Conservation (phyloP, 2,797 vertebrate species). For the Aselliscus stoliczkanus region DNA sequence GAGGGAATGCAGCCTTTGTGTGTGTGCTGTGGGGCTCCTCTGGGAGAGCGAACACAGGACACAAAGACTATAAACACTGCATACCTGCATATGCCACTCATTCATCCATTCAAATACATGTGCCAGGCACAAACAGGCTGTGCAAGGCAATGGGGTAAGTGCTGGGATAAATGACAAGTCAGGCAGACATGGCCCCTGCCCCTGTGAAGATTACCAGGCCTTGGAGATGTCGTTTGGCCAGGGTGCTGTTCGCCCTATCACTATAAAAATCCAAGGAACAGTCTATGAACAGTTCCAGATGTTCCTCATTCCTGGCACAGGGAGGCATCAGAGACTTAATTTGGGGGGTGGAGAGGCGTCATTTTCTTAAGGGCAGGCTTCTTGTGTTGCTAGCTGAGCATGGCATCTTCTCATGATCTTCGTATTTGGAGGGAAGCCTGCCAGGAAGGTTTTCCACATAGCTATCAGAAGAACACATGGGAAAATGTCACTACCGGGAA, state of each 20-base stretch:
- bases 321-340: not conserved
- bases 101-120: not conserved
- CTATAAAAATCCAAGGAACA: not conserved
- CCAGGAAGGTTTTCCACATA: constrained; percentile 53
- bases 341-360: not conserved
- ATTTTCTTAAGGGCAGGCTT: constrained; percentile 40
- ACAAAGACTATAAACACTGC: not conserved
- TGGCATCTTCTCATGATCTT: constrained; percentile 43
- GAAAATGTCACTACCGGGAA: constrained; percentile 41
- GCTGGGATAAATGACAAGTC: not conserved
- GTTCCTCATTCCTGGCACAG: not conserved
- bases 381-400: constrained; percentile 34
- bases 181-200: not conserved
- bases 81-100: not conserved
- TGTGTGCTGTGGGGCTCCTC: not conserved
- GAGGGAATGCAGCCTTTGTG: not conserved
- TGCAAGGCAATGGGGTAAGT: not conserved
- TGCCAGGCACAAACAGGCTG: not conserved
- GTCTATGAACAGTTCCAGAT: constrained; percentile 17
- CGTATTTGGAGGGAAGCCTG: constrained; percentile 19
- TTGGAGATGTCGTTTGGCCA: not conserved
- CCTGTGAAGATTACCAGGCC: not conserved
- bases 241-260: constrained; percentile 9
- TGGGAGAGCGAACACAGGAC: not conserved
- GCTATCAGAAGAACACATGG: constrained; percentile 42